phyloP scores from a whole-genome alignment of 2,797 vertebrate genomes.

The Falco peregrinus region DNA sequence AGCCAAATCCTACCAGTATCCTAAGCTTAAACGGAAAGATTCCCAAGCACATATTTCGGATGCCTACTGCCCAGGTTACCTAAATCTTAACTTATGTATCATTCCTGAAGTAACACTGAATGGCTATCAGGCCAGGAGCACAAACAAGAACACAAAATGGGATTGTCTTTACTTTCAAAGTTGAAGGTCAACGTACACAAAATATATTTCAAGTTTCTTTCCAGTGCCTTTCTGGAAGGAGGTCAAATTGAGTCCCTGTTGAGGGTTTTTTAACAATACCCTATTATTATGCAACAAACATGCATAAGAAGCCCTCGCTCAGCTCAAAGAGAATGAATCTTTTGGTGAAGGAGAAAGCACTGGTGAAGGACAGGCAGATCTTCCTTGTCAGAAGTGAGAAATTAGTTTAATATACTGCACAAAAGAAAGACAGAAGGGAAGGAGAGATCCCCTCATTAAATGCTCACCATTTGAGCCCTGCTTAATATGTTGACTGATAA shows the following conservation, averaged over 20 bases:
- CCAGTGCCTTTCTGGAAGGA: background rate
- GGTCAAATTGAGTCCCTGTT: background rate
- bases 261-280: background rate
- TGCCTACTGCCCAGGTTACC: background rate
- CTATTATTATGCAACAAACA: background rate
- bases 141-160: background rate
- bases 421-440: slow-evolving; percentile 65
- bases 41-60: background rate
- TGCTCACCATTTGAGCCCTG: slow-evolving; percentile 67
- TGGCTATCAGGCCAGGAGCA: background rate
- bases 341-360: slow-evolving; percentile 13
- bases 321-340: background rate
- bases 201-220: background rate
- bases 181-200: background rate
- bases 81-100: background rate
- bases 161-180: background rate
- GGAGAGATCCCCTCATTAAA: slow-evolving; percentile 66
- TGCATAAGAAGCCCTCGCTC: background rate
- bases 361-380: slow-evolving; percentile 46
- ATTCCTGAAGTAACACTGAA: background rate
- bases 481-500: slow-evolving; percentile 71
- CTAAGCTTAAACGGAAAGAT: background rate
- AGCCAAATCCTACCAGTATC: background rate
- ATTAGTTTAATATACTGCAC: slow-evolving; percentile 61
- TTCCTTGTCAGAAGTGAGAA: slow-evolving; percentile 60